Conservation (phyloP, 1,140 invertebrate species). For the Hyles vespertilio region DNA sequence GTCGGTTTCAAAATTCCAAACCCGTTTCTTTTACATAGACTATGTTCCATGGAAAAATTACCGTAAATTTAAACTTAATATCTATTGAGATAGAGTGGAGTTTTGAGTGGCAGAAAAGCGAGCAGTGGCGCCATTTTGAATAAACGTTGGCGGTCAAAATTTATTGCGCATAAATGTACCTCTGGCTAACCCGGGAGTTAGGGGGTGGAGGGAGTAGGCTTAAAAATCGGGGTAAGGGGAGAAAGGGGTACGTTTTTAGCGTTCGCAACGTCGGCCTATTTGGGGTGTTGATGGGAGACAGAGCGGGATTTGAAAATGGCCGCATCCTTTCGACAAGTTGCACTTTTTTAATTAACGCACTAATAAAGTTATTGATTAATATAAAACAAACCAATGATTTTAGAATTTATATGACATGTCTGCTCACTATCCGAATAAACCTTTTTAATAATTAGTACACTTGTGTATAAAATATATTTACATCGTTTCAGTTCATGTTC, state of each 20-base stretch:
- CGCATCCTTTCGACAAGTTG: too few species aligned
- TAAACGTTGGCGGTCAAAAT: slow-evolving; percentile 68
- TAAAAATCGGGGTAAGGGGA: slow-evolving; percentile 68
- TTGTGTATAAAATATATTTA: too few species aligned
- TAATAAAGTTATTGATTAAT: too few species aligned
- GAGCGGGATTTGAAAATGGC: slow-evolving; percentile 33
- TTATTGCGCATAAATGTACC: slow-evolving; percentile 75
- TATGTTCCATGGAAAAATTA: slow-evolving; percentile 24
- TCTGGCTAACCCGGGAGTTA: slow-evolving; percentile 73
- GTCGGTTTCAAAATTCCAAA: slow-evolving; percentile 50
- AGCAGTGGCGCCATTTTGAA: slow-evolving; percentile 59
- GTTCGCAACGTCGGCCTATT: slow-evolving; percentile 70
- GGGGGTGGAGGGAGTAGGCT: slow-evolving; percentile 65
- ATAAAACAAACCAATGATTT: too few species aligned
- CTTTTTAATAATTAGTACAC: too few species aligned
- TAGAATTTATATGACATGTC: too few species aligned
- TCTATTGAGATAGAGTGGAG: slow-evolving; percentile 26
- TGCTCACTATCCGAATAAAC: too few species aligned
- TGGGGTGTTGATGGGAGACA: slow-evolving; percentile 65
- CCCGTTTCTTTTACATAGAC: slow-evolving; percentile 65
- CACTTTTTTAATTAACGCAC: too few species aligned
- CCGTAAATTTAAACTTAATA: slow-evolving; percentile 33
- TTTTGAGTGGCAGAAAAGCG: slow-evolving; percentile 28
- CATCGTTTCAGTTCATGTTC: too few species aligned
- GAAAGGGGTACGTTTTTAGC: slow-evolving; percentile 69